These are phyloP conservation scores for Mythimna loreyi DNA, from an alignment of 2,888 invertebrate species.

Conservation along the genomic window DNA sequence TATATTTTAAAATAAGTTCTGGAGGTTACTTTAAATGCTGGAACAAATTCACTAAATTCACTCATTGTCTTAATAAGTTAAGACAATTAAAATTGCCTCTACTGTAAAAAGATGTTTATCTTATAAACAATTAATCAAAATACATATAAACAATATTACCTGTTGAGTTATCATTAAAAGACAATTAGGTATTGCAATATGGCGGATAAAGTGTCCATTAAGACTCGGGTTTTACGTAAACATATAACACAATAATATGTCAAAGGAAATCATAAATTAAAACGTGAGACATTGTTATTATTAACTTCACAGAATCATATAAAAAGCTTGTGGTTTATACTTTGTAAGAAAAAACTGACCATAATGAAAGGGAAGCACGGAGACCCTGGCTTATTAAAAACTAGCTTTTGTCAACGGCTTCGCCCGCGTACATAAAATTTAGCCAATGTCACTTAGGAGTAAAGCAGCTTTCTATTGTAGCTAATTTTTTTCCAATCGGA, in stretches of 20 bases:
- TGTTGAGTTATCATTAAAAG: conserved; percentile 26
- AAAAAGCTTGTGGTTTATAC: neutral
- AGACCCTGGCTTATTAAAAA: no score
- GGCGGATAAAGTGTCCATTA: conserved; percentile 29
- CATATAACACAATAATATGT: conserved; percentile 30
- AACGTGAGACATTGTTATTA: neutral
- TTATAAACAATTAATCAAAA: conserved; percentile 31
- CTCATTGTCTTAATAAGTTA: no score
- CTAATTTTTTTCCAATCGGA: no score
- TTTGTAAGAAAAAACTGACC: neutral
- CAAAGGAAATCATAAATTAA: conserved; percentile 35
- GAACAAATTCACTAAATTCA: no score
- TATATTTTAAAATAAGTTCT: no score
- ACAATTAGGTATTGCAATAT: conserved; percentile 31
- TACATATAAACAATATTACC: conserved; percentile 12
- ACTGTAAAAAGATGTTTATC: neutral
- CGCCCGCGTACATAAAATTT: no score
- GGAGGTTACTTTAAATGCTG: no score
- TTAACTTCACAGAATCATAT: conserved; percentile 3
- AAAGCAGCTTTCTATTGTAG: no score
- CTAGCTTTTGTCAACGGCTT: no score
- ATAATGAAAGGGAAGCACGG: no score
- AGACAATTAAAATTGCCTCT: no score
- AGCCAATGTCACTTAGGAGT: no score
- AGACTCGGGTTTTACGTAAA: conserved; percentile 19